Conservation (phyloP, 2,888 invertebrate species). For the Agrochola lota region DNA sequence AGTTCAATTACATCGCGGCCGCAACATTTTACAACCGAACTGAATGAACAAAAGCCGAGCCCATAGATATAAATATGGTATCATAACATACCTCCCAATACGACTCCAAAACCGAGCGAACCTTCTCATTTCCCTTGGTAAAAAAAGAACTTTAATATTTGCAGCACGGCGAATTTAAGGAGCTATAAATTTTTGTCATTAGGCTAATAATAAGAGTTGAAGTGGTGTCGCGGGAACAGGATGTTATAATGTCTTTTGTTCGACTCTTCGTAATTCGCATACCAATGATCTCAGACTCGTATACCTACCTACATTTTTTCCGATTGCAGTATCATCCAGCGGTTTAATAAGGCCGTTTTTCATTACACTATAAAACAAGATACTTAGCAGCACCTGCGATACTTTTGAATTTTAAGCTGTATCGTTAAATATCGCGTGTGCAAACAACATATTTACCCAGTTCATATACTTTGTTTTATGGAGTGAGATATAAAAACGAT, state of each 20-base stretch:
- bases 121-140: slow-evolving; percentile 74
- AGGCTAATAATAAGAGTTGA: slow-evolving; percentile 88
- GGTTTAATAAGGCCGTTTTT: slow-evolving; percentile 76
- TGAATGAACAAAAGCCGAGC: slow-evolving; percentile 69
- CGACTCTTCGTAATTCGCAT: slow-evolving; percentile 85
- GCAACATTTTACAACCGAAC: slow-evolving; percentile 66
- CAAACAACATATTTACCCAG: slow-evolving; percentile 71
- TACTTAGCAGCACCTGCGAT: slow-evolving; percentile 75
- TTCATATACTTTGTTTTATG: slow-evolving; percentile 63
- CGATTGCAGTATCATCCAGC: slow-evolving; percentile 74
- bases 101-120: slow-evolving; percentile 59
- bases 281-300: slow-evolving; percentile 83
- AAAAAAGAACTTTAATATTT: slow-evolving; percentile 84
- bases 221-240: slow-evolving; percentile 87
- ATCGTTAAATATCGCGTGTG: slow-evolving; percentile 70
- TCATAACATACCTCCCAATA: slow-evolving; percentile 73
- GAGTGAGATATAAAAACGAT: slow-evolving; percentile 61
- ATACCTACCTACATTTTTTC: slow-evolving; percentile 79
- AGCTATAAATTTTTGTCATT: slow-evolving; percentile 90
- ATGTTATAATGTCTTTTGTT: slow-evolving; percentile 90
- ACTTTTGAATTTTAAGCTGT: slow-evolving; percentile 73
- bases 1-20: slow-evolving; percentile 61
- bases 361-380: slow-evolving; percentile 76
- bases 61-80: slow-evolving; percentile 70
- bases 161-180: slow-evolving; percentile 88